Evolutionary conservation across 2,113 vertebrate genomes (phyloP), one percentile per base, ranked within the genome.

Genomic region (Aviceda subcristata): DNA sequence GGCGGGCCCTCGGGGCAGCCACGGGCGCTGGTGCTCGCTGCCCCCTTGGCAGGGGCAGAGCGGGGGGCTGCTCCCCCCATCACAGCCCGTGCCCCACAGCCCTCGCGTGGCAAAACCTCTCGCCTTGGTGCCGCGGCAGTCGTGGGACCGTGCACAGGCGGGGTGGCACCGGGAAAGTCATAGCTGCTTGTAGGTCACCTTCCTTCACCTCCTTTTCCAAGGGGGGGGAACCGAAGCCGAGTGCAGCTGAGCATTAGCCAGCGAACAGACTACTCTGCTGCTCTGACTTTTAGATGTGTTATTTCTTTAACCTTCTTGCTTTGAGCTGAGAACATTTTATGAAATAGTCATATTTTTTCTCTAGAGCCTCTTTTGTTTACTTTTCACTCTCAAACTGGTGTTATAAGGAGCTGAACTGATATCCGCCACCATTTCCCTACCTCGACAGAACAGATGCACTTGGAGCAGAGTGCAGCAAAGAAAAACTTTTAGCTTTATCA

Each of bases 311-410:
- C 63, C 32, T 66, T 86, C 78, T 80, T 84, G 32, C 67, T 97
- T 86, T 64, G 71, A 86, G 46, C 62, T 79, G 50, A 50, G 86
- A 93, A 88, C 30, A 64, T 86, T 94, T 93, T 83, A 86, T 74
- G 39, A 86, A 95, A 90, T 41, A 62, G 41, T 43, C 17, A 6
- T 81, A 74, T 88, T 95, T 96, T 96, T 95, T 90, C 50, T 80
- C 64, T 86, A 73, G 46, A 90, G 27, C 36, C 57, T 80, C 63
- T 90, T 85, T 67, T 88, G 55, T 93, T 96, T 94, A 94, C 86
- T 83, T 96, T 94, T 94, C 68, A 86, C 82, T 92, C 72, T 81
- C 63, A 56, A 63, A 84, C 75, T 90, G 82, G 59, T 95, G 93
- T 87, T 92, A 80, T 11, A 51, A 84, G 67, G 86, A 90, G 63